Conservation (phyloP, 1,140 invertebrate genomes). For the Charaxes varanes region DNA sequence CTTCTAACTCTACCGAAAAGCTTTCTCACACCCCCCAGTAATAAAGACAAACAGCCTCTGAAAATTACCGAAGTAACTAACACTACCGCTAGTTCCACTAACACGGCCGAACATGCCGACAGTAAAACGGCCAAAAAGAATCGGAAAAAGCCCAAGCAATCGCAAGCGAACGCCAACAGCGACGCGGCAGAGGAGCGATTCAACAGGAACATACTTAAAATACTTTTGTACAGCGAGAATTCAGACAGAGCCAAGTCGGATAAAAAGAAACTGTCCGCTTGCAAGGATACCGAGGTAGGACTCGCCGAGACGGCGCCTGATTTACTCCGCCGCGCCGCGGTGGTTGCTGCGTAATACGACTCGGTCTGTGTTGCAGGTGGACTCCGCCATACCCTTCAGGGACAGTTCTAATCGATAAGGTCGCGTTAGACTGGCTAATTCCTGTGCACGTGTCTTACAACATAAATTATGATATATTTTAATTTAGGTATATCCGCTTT, state of each 20-base stretch:
- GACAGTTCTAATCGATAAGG: too few relatives aligned
- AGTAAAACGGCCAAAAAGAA: slow-evolving; percentile 29
- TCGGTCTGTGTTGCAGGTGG: slow-evolving; percentile 42
- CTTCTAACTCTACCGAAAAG: slow-evolving; percentile 44
- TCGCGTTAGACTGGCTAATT: too few relatives aligned
- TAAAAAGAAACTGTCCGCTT: slow-evolving; percentile 8
- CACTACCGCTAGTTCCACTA: slow-evolving; percentile 22
- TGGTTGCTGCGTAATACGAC: too few relatives aligned
- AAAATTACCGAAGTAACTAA: slow-evolving; percentile 26
- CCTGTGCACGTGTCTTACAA: too few relatives aligned
- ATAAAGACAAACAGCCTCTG: slow-evolving; percentile 18
- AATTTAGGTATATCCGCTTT: too few relatives aligned
- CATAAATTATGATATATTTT: too few relatives aligned
- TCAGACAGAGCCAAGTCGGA: slow-evolving; percentile 21
- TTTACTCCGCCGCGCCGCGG: too few relatives aligned
- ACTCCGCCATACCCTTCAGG: slow-evolving; percentile 65
- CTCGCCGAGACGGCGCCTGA: too few relatives aligned
- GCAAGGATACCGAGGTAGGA: slow-evolving; percentile 45
- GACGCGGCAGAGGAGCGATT: slow-evolving; percentile 27
- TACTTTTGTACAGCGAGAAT: slow-evolving; percentile 35
- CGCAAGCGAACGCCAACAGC: slow-evolving; percentile 3
- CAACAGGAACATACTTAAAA: slow-evolving; percentile 39
- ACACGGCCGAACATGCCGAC: slow-evolving; percentile 12
- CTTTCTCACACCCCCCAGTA: slow-evolving; percentile 23
- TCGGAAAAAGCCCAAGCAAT: slow-evolving; percentile 21